Percentiles rank a stretch among this genome's conserved stretches.
Conservation (phyloP, 1,140 invertebrate species). For the Heterodera carotae region DNA sequence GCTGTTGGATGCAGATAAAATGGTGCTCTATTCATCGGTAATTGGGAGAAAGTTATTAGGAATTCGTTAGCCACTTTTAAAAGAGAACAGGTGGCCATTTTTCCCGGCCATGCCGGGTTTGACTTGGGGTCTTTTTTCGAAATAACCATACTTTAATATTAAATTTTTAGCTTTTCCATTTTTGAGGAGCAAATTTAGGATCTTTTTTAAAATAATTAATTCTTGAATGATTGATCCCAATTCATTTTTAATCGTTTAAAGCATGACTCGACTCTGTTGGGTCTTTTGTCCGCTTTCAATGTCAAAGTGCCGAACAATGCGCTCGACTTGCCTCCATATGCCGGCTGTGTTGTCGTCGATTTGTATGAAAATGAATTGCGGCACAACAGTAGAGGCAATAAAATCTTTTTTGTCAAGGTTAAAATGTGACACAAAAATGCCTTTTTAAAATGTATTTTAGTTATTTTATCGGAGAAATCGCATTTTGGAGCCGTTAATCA, state of each 20-base stretch:
- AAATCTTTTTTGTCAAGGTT: background rate
- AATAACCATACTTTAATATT: no score
- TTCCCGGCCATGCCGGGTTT: no score
- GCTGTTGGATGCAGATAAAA: slow-evolving; percentile 29
- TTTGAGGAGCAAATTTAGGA: background rate
- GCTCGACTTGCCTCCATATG: slow-evolving; percentile 10
- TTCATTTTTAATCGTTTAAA: background rate
- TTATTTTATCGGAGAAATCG: slow-evolving; percentile 17
- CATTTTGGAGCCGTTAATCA: background rate
- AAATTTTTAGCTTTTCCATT: no score
- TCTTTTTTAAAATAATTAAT: background rate
- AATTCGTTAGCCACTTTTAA: no score
- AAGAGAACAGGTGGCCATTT: background rate
- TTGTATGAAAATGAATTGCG: slow-evolving; percentile 11
- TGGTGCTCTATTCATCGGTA: slow-evolving; percentile 51
- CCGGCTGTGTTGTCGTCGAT: slow-evolving; percentile 27
- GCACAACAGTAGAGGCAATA: slow-evolving; percentile 15
- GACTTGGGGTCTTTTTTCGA: no score
- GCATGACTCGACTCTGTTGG: slow-evolving; percentile 30
- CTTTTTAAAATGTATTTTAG: slow-evolving; percentile 11
- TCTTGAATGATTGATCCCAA: background rate
- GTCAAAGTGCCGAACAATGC: slow-evolving; percentile 15
- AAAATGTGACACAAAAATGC: background rate
- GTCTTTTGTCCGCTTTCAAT: slow-evolving; percentile 17
- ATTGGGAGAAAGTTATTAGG: no score